Evolutionary conservation across 2,888 invertebrate genomes (phyloP), one percentile per base, ranked within the genome.

Genomic region (Standfussiana lucernea): DNA sequence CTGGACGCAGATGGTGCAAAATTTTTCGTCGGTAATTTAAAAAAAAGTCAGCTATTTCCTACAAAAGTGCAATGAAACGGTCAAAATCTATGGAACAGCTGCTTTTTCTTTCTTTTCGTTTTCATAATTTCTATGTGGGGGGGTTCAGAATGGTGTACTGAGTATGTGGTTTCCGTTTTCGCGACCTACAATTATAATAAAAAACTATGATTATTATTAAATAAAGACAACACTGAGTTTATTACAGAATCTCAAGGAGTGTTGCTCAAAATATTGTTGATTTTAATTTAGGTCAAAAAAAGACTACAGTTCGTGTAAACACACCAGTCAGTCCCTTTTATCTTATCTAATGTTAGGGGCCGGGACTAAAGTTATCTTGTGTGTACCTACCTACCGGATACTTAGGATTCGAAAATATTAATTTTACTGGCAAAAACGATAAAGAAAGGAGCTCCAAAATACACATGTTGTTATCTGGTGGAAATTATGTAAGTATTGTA

Each of bases 381-480:
- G 67, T 79, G 67, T 82, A 71, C 67, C 59, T 42, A 70, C 32
- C 45, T 73, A 84, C 71, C 93, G 97, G 83, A 85, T 88, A 85
- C 74, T 65, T 71, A n/a, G n/a, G 66, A 72, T 77, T 65, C 35
- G 64, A 72, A 56, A 78, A 66, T 70, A 72, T 47, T 59, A 45
- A 35, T n/a, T 80, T 75, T 67, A 73, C 62, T 79, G 28, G 74
- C 82, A 81, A 84, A 72, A 85, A 75, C 28, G 75, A 69, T 69
- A 66, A 61, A 65, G 24, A 47, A 64, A 56, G 28, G 7, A 24
- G 15, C 35, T 37, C 15, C 5, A 61, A 61, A 65, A 56, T 53
- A 53, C 42, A 64, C 21, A 61, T 47, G 15, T 35, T 61, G 37
- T 35, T 53, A 53, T 4, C 21, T 53, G 37, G 2, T 13, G n/a